These are phyloP conservation scores for Ivindomyrus marchei DNA, from an alignment of 2,113 vertebrate species.

Conservation along the genomic window DNA sequence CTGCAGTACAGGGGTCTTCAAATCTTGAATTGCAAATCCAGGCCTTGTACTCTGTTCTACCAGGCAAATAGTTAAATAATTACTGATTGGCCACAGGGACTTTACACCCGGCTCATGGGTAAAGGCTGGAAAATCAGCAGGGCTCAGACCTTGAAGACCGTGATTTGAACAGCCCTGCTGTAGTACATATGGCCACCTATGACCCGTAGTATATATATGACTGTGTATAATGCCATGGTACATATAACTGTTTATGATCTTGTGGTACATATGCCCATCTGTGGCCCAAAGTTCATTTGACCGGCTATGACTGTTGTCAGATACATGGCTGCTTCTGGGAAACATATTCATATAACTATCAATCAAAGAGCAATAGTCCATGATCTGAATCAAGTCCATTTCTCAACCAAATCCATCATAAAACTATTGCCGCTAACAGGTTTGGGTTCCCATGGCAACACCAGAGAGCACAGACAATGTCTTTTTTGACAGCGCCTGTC, in stretches of 20 bases:
- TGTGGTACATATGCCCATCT: neutral
- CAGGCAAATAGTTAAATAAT: too few relatives aligned
- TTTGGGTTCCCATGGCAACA: slow-evolving; percentile 9
- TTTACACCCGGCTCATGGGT: too few relatives aligned
- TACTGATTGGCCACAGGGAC: too few relatives aligned
- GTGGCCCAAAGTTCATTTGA: neutral
- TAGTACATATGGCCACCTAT: neutral
- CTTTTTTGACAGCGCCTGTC: slow-evolving; percentile 4
- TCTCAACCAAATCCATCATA: neutral
- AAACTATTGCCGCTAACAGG: neutral
- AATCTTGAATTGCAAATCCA: too few relatives aligned
- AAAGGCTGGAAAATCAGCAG: too few relatives aligned
- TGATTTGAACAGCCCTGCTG: too few relatives aligned
- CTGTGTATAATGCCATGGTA: neutral
- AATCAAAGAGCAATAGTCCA: neutral
- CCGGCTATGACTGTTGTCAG: neutral
- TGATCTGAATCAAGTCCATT: neutral
- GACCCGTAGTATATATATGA: neutral
- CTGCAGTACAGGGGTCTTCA: too few relatives aligned
- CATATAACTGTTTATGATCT: neutral
- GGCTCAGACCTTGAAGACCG: too few relatives aligned
- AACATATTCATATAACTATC: neutral
- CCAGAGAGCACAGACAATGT: neutral
- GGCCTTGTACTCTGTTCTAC: too few relatives aligned
- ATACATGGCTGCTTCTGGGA: neutral